These are phyloP conservation scores for Monomorium pharaonis DNA, from an alignment of 1,140 invertebrate genomes.

Conservation along the genomic window DNA sequence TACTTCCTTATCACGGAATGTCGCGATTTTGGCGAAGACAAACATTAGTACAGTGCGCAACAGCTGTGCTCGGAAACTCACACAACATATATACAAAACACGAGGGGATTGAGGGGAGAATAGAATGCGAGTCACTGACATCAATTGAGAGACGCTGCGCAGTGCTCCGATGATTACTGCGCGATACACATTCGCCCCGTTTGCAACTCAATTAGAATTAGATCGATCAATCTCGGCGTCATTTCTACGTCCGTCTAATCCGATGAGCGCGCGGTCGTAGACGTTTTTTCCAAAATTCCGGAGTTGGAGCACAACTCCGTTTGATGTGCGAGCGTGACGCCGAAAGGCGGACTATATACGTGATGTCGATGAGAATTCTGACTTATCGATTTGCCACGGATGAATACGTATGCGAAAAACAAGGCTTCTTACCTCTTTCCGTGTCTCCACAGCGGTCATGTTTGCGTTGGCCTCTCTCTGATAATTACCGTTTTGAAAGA, in stretches of 20 bases:
- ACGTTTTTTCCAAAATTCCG: background rate
- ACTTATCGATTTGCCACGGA: constrained; percentile 62
- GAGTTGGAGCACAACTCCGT: background rate
- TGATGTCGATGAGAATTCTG: constrained; percentile 17
- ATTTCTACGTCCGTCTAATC: background rate
- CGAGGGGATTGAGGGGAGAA: background rate
- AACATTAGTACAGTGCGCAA: background rate
- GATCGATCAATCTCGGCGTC: background rate
- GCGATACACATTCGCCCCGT: constrained; percentile 6
- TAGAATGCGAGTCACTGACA: constrained; percentile 19
- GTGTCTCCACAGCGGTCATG: constrained; percentile 70
- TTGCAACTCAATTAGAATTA: background rate
- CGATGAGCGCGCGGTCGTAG: too few species aligned
- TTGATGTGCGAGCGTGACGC: background rate
- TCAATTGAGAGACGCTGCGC: constrained; percentile 28
- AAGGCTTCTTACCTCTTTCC: constrained; percentile 77
- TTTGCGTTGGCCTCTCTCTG: constrained; percentile 75
- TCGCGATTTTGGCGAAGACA: background rate
- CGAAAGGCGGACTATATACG: background rate
- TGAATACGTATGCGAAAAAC: constrained; percentile 24
- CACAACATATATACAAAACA: too few species aligned
- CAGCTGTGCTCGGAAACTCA: background rate
- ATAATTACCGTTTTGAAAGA: constrained; percentile 82
- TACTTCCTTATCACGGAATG: background rate
- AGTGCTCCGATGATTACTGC: constrained; percentile 28